Percentiles rank a stretch among this genome's conserved stretches.
phyloP scores from a whole-genome alignment of 2,113 vertebrate species.

The Potamarius usumacintae region DNA sequence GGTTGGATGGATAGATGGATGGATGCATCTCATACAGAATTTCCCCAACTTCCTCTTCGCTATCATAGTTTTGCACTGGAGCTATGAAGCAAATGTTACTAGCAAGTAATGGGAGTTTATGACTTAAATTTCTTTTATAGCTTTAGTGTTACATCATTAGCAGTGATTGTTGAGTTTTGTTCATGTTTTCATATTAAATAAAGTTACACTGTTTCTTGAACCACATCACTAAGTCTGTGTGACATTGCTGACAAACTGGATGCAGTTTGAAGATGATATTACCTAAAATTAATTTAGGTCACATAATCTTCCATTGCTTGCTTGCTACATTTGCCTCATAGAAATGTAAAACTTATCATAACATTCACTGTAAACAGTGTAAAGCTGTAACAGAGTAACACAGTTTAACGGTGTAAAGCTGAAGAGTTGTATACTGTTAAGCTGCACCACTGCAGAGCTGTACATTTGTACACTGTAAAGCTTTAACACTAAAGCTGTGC shows the following conservation, averaged over 20 bases:
- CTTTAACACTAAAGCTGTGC: neutral
- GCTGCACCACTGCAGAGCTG: neutral
- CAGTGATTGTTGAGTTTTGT: neutral
- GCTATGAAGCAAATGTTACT: neutral
- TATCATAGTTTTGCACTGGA: neutral
- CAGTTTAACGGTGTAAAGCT: too few species aligned
- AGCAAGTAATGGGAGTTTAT: neutral
- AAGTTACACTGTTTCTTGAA: neutral
- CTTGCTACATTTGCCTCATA: neutral
- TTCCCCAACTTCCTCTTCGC: neutral
- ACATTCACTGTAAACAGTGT: neutral
- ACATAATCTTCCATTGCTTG: neutral
- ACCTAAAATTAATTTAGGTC: neutral
- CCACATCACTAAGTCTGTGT: neutral
- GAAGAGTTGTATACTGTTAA: too few species aligned
- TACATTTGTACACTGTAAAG: neutral
- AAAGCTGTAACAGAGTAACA: neutral
- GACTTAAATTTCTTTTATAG: neutral
- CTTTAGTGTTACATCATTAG: neutral
- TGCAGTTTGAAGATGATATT: neutral
- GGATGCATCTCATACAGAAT: neutral
- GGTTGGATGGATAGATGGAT: too few species aligned
- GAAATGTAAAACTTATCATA: neutral
- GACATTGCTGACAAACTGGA: neutral
- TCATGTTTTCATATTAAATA: neutral